Evolutionary conservation across 35 echinoderm and acorn worm genomes (phyloP).

Genomic region (Acanthaster planci): DNA sequence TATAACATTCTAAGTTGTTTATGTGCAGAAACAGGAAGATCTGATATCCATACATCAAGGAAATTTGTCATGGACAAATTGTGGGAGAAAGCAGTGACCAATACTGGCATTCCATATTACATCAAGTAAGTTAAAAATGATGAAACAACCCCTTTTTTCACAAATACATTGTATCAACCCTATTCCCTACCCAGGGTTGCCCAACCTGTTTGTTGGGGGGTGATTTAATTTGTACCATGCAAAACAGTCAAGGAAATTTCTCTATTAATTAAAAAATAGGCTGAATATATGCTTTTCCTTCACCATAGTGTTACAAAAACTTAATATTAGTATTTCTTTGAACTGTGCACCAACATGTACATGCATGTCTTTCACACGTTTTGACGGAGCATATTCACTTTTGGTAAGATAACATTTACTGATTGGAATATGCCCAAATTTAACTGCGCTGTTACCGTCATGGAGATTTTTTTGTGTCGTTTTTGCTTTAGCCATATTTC

Average conservation of each 20-base stretch:
- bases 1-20: too few species aligned
- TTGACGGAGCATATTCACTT: not conserved
- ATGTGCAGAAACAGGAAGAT: too few species aligned
- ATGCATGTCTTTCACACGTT: not conserved
- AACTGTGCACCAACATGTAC: not conserved
- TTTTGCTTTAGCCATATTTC: slow-evolving; percentile 62
- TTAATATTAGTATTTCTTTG: not conserved
- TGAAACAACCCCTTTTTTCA: too few species aligned
- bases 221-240: too few species aligned
- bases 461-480: not conserved
- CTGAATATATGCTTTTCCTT: too few species aligned
- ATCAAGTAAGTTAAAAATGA: slow-evolving; percentile 72
- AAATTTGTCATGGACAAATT: slow-evolving; percentile 55
- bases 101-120: slow-evolving; percentile 85
- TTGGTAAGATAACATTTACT: not conserved
- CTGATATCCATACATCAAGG: too few species aligned
- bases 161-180: too few species aligned
- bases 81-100: slow-evolving; percentile 70
- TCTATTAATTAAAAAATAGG: too few species aligned
- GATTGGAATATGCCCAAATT: not conserved
- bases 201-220: too few species aligned
- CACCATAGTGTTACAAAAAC: not conserved
- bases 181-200: too few species aligned
- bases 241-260: too few species aligned
- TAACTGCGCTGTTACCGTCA: not conserved